These are phyloP conservation scores for Caenorhabditis brenneri DNA, from an alignment of 1,140 invertebrate genomes.

Conservation along the genomic window DNA sequence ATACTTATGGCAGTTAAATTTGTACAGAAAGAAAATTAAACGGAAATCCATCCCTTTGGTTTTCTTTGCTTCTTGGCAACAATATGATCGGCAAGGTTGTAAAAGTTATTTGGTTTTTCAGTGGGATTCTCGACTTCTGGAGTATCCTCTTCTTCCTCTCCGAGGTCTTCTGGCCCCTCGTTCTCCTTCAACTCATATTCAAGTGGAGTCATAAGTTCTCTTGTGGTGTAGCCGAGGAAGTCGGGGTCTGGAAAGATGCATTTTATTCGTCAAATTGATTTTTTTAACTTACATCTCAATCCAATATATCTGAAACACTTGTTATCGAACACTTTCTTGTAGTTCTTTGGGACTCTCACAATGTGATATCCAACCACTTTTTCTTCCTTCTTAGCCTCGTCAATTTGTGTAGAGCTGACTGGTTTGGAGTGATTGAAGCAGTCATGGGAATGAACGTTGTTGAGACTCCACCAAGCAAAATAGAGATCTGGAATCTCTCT, in stretches of 20 bases:
- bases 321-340: slow-evolving; percentile 24
- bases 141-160: not conserved
- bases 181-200: slow-evolving; percentile 23
- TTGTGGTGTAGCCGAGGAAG: not conserved
- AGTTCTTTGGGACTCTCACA: slow-evolving; percentile 19
- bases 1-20: not conserved
- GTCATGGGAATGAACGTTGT: not conserved
- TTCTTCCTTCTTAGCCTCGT: not conserved
- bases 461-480: slow-evolving; percentile 21
- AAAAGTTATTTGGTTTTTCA: not conserved
- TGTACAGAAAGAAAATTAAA: not conserved
- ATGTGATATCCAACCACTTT: slow-evolving; percentile 28
- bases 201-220: not conserved
- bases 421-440: not conserved
- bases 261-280: too few species aligned
- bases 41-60: slow-evolving; percentile 14
- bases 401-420: not conserved
- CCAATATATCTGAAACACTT: slow-evolving; percentile 15
- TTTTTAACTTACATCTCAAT: not conserved
- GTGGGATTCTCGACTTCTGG: not conserved
- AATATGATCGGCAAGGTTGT: not conserved
- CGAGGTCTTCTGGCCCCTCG: not conserved
- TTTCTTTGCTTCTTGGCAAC: slow-evolving; percentile 19
- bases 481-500: slow-evolving; percentile 30
- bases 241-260: not conserved